Percentiles rank a stretch among this genome's conserved stretches.
Conservation (phyloP, 1,140 invertebrate species). For the Sinonovacula constricta region DNA sequence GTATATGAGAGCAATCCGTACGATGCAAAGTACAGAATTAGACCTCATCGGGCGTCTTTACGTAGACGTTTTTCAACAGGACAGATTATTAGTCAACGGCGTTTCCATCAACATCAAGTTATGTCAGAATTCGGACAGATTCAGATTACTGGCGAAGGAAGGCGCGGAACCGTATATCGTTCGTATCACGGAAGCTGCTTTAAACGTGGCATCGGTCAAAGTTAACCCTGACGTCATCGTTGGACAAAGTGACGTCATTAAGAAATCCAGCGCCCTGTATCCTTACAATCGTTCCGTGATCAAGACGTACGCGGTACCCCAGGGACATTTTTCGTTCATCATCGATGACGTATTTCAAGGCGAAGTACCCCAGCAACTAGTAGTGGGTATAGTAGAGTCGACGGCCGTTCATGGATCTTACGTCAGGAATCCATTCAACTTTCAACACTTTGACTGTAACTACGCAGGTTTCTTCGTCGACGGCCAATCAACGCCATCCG, state of each 20-base stretch:
- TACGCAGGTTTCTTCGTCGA: slow-evolving; percentile 7
- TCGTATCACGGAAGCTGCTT: slow-evolving; percentile 8
- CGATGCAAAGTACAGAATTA: neutral
- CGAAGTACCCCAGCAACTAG: slow-evolving; percentile 11
- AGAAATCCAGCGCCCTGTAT: slow-evolving; percentile 14
- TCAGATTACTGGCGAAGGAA: slow-evolving; percentile 9
- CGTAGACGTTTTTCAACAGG: slow-evolving; percentile 17
- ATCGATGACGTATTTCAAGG: neutral
- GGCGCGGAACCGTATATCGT: neutral
- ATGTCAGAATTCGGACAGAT: slow-evolving; percentile 14
- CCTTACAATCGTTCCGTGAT: slow-evolving; percentile 20
- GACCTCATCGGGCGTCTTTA: slow-evolving; percentile 15
- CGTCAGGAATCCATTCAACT: slow-evolving; percentile 19
- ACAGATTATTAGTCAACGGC: slow-evolving; percentile 9
- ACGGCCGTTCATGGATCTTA: slow-evolving; percentile 11
- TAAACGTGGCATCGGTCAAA: slow-evolving; percentile 23
- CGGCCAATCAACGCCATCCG: slow-evolving; percentile 1
- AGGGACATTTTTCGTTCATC: slow-evolving; percentile 25
- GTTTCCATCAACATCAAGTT: slow-evolving; percentile 26
- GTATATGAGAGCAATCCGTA: neutral
- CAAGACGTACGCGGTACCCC: slow-evolving; percentile 28
- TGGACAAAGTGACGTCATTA: neutral
- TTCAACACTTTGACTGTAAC: slow-evolving; percentile 16
- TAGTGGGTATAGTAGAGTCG: slow-evolving; percentile 18
- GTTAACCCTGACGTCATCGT: slow-evolving; percentile 15